Evolutionary conservation across 2,888 invertebrate species (phyloP).

Genomic region (Platycheirus albimanus): DNA sequence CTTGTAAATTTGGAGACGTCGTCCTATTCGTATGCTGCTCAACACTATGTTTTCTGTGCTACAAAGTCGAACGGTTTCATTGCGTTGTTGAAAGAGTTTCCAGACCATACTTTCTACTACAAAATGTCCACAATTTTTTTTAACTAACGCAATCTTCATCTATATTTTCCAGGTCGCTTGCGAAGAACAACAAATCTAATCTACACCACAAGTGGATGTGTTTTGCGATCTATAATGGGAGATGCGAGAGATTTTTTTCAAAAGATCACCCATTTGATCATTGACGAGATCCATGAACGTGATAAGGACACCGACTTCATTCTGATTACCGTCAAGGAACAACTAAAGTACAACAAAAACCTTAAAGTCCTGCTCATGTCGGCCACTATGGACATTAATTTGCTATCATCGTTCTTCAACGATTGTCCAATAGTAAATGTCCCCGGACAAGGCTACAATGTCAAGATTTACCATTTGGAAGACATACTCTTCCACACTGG

Average conservation of each 20-base stretch:
- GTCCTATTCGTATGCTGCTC: no score
- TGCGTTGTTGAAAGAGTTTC: no score
- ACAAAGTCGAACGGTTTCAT: no score
- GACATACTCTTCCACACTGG: conserved; percentile 87
- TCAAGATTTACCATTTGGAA: conserved; percentile 90
- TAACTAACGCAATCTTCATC: no score
- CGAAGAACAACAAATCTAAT: conserved; percentile 78
- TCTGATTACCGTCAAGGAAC: conserved; percentile 91
- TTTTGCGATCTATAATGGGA: conserved; percentile 92
- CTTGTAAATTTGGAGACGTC: no score
- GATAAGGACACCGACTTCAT: conserved; percentile 97
- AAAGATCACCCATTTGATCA: conserved; percentile 89
- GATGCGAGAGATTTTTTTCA: conserved; percentile 83
- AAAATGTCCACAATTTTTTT: no score
- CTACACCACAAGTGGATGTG: conserved; percentile 81
- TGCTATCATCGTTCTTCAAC: conserved; percentile 92
- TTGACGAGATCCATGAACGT: conserved; percentile 98
- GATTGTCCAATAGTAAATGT: conserved; percentile 90
- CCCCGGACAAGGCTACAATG: conserved; percentile 89
- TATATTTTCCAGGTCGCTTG: conserved; percentile 77
- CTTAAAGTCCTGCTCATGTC: conserved; percentile 96
- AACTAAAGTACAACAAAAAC: conserved; percentile 87
- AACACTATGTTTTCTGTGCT: no score
- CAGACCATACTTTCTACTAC: no score
- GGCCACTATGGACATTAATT: conserved; percentile 93